phyloP scores from a whole-genome alignment of 2,888 invertebrate genomes.

The Catocala sponsa region DNA sequence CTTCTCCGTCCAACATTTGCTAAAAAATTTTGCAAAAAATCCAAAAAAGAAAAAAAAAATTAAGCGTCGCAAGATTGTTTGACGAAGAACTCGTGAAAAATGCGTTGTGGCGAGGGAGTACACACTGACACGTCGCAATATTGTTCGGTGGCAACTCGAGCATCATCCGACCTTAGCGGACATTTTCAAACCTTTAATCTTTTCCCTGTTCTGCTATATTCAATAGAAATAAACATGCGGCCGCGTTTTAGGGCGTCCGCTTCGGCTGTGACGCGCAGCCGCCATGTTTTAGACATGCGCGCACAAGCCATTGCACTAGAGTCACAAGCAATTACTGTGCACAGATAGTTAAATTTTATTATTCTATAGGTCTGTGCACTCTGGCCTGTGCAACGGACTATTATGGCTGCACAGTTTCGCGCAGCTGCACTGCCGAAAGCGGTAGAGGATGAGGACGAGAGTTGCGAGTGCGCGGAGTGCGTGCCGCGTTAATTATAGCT shows the following conservation, averaged over 20 bases:
- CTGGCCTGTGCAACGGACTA: constrained; percentile 11
- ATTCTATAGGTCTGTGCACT: constrained; percentile 8
- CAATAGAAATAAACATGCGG: constrained; percentile 78
- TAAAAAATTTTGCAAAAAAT: constrained; percentile 63
- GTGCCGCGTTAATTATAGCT: constrained; percentile 17
- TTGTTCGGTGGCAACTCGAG: constrained; percentile 55
- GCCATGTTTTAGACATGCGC: constrained; percentile 46
- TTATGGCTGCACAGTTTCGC: constrained; percentile 26
- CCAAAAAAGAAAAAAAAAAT: constrained; percentile 49
- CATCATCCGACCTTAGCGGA: constrained; percentile 77
- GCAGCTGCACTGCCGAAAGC: constrained; percentile 35
- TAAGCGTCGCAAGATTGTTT: constrained; percentile 69
- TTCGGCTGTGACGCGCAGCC: constrained; percentile 68
- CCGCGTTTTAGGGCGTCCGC: constrained; percentile 84
- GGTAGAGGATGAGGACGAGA: constrained; percentile 38
- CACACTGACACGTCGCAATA: constrained; percentile 38
- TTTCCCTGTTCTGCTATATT: constrained; percentile 83
- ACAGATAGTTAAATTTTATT: neutral
- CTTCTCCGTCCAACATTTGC: constrained; percentile 76
- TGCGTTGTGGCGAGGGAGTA: constrained; percentile 49
- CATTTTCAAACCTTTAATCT: constrained; percentile 85
- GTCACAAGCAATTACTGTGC: constrained; percentile 14
- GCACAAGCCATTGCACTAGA: constrained; percentile 32
- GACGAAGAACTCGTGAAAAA: constrained; percentile 61
- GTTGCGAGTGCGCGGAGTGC: constrained; percentile 29